Percentiles rank a stretch among this genome's conserved stretches.
phyloP scores from a whole-genome alignment of 2,113 vertebrate species.

The Gracilinanus agilis region DNA sequence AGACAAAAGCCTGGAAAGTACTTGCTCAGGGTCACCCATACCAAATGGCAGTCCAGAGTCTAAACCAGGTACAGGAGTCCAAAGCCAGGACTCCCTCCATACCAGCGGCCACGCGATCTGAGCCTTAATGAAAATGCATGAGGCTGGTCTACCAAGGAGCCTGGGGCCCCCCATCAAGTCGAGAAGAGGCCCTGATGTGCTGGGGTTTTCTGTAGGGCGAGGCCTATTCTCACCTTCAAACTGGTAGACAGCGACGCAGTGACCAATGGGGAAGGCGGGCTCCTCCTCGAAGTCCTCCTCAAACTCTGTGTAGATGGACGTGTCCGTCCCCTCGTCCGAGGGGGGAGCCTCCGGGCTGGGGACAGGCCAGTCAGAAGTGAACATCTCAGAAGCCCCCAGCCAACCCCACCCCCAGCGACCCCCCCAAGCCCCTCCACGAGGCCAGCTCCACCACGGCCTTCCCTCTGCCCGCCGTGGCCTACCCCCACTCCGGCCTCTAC shows the following conservation, averaged over 20 bases:
- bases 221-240: constrained; percentile 92
- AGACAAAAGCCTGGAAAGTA: too few species aligned
- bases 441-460: too few species aligned
- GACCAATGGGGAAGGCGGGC: constrained; percentile 87
- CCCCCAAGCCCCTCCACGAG: too few species aligned
- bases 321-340: constrained; percentile 87
- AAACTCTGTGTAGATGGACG: constrained; percentile 90
- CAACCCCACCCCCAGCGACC: not conserved
- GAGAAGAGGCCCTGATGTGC: not conserved
- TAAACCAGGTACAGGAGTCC: not conserved
- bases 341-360: constrained; percentile 88
- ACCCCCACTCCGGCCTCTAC: not conserved
- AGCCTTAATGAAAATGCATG: not conserved
- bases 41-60: not conserved
- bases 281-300: constrained; percentile 94
- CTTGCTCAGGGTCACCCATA: not conserved
- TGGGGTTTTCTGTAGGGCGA: too few species aligned
- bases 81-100: not conserved
- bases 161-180: not conserved
- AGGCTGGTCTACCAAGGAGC: not conserved
- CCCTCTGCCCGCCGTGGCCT: too few species aligned
- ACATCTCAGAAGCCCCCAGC: too few species aligned
- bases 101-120: not conserved
- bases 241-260: constrained; percentile 92
- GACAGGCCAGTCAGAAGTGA: not conserved